A percentile compares a stretch with the other conserved stretches of the same genome.
Conservation (phyloP, 1,140 invertebrate genomes). For the Copidosoma floridanum region DNA sequence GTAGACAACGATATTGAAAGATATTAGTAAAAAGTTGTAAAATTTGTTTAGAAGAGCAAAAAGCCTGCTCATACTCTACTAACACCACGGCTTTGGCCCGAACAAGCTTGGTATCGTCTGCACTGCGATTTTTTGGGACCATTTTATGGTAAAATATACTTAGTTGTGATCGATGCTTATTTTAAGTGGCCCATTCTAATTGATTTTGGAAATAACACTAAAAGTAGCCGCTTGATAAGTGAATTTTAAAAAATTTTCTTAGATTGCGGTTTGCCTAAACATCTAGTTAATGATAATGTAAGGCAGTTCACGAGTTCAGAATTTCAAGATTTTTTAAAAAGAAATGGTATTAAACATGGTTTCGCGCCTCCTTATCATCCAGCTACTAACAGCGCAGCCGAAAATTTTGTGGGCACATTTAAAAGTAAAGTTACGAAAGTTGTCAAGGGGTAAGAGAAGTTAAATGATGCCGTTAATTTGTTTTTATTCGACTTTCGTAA, state of each 20-base stretch:
- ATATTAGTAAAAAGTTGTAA: constrained; percentile 17
- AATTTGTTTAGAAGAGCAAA: constrained; percentile 34
- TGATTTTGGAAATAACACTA: constrained; percentile 1
- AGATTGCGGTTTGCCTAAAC: constrained; percentile 29
- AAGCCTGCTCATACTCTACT: constrained; percentile 30
- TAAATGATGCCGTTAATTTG: constrained; percentile 15
- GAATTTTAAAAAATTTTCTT: constrained; percentile 13
- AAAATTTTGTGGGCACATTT: constrained; percentile 40
- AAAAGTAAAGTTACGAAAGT: constrained; percentile 41
- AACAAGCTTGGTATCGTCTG: constrained; percentile 7
- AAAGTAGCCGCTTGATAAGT: constrained; percentile 19
- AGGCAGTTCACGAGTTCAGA: constrained; percentile 30
- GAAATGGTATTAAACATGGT: constrained; percentile 36
- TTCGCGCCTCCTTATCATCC: constrained; percentile 42
- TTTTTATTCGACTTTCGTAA: constrained; percentile 19
- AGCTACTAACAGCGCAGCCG: constrained; percentile 42
- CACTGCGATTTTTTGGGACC: too few relatives aligned
- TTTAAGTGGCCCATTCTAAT: constrained; percentile 14
- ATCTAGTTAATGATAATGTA: constrained; percentile 14
- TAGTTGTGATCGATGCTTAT: constrained; percentile 19
- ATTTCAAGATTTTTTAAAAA: constrained; percentile 32
- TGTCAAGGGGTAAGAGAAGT: constrained; percentile 6
- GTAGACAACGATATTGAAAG: too few relatives aligned
- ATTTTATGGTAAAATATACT: too few relatives aligned
- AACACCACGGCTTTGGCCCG: constrained; percentile 49